A percentile compares a stretch with the other conserved stretches of the same genome.
Conservation (phyloP, 2,113 vertebrate species). For the Phalacrocorax carbo region DNA sequence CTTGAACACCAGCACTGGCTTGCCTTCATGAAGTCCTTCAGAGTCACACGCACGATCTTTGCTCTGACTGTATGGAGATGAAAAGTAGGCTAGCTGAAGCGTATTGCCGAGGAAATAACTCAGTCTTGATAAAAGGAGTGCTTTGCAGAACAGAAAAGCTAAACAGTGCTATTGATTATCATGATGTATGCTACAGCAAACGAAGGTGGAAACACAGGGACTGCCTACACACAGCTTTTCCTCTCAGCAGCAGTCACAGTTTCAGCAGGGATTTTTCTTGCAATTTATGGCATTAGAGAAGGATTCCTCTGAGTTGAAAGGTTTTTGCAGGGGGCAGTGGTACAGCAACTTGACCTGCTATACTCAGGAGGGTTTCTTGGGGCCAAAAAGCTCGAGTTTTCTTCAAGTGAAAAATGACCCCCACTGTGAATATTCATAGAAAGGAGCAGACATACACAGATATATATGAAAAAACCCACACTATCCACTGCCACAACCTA, state of each 20-base stretch:
- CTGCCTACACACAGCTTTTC: background rate
- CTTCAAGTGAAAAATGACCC: background rate
- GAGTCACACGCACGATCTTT: fast-evolving
- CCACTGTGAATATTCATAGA: background rate
- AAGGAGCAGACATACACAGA: background rate
- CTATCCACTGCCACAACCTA: background rate
- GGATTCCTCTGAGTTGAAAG: background rate
- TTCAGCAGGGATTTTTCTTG: slow-evolving; percentile 1
- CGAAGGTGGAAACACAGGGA: background rate
- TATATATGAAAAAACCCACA: background rate
- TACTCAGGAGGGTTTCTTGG: background rate
- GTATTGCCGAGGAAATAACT: background rate
- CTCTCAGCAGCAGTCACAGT: background rate
- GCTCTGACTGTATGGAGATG: background rate
- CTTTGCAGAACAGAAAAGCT: background rate
- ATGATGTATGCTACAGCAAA: background rate
- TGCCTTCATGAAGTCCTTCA: background rate
- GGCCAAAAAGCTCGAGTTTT: background rate
- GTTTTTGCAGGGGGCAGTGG: background rate
- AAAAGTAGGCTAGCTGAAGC: background rate
- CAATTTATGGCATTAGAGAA: background rate
- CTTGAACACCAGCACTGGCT: background rate
- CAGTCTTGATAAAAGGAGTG: background rate
- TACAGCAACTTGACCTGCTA: background rate
- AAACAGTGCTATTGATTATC: background rate